Percentiles rank a stretch among this genome's conserved stretches.
These are phyloP conservation scores for Rhagonycha lutea DNA, from an alignment of 2,888 invertebrate genomes.

Conservation along the genomic window DNA sequence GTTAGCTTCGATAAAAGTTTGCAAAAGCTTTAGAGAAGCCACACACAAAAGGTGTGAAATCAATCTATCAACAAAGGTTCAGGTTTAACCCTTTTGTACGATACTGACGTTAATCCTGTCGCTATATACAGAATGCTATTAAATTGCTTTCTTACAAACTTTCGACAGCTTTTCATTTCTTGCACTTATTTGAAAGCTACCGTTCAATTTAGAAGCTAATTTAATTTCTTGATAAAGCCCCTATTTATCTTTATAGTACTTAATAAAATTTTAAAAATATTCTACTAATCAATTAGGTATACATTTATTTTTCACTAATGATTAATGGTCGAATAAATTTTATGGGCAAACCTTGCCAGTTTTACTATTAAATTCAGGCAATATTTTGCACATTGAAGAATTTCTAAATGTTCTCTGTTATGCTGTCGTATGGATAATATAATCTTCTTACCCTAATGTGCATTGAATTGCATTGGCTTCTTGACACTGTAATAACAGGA, in stretches of 20 bases:
- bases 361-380: background rate
- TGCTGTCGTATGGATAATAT: background rate
- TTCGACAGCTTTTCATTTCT: slow-evolving; percentile 13
- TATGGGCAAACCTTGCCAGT: background rate
- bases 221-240: background rate
- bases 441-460: slow-evolving; percentile 17
- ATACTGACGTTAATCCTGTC: slow-evolving; percentile 32
- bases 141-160: slow-evolving; percentile 21
- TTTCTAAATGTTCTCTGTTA: background rate
- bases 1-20: slow-evolving; percentile 23
- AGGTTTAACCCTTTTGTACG: slow-evolving; percentile 35
- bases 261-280: background rate
- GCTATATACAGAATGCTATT: slow-evolving; percentile 25
- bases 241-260: background rate
- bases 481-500: slow-evolving; percentile 19
- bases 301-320: background rate
- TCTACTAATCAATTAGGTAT: background rate
- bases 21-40: slow-evolving; percentile 25
- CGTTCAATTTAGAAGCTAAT: background rate
- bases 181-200: slow-evolving; percentile 2
- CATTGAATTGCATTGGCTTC: slow-evolving; percentile 22
- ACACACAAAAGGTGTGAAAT: slow-evolving; percentile 33
- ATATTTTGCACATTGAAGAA: background rate
- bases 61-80: slow-evolving; percentile 35
- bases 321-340: background rate